Evolutionary conservation across 1,140 invertebrate genomes (phyloP).

Genomic region (Ceratosolen fusciceps): DNA sequence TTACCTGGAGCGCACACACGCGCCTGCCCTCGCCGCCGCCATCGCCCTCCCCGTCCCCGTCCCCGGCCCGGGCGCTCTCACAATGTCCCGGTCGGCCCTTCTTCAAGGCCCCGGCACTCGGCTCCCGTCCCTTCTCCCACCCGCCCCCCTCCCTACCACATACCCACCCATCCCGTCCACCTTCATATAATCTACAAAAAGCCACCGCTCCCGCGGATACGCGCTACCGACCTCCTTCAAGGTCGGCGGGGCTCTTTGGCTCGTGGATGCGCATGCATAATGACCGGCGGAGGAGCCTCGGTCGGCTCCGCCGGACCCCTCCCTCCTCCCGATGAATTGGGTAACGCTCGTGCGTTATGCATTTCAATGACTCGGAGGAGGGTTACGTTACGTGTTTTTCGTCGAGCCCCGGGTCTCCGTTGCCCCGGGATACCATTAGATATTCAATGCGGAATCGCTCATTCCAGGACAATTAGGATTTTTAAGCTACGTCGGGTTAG

Average conservation of each 20-base stretch:
- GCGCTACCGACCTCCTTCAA: conserved; percentile 33
- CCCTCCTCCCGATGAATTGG: background rate
- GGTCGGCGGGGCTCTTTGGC: background rate
- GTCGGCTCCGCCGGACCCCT: too few species aligned
- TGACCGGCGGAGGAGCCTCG: background rate
- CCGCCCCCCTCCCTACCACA: background rate
- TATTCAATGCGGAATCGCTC: too few species aligned
- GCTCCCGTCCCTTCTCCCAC: background rate
- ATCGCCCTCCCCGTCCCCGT: background rate
- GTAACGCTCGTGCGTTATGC: background rate
- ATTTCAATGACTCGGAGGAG: background rate
- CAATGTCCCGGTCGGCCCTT: too few species aligned
- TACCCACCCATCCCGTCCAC: background rate
- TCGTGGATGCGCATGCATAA: background rate
- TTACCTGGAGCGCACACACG: conserved; percentile 54
- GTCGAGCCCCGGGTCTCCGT: too few species aligned
- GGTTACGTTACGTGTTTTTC: background rate
- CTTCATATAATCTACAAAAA: conserved; percentile 26
- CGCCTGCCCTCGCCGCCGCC: background rate
- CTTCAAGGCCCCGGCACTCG: background rate
- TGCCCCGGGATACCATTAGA: too few species aligned
- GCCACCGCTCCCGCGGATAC: conserved; percentile 14
- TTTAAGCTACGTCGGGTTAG: too few species aligned
- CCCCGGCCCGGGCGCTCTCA: background rate
- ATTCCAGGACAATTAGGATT: background rate